Conservation (phyloP, 2,797 vertebrate species). For the Parauchenoglanis ngamensis region DNA sequence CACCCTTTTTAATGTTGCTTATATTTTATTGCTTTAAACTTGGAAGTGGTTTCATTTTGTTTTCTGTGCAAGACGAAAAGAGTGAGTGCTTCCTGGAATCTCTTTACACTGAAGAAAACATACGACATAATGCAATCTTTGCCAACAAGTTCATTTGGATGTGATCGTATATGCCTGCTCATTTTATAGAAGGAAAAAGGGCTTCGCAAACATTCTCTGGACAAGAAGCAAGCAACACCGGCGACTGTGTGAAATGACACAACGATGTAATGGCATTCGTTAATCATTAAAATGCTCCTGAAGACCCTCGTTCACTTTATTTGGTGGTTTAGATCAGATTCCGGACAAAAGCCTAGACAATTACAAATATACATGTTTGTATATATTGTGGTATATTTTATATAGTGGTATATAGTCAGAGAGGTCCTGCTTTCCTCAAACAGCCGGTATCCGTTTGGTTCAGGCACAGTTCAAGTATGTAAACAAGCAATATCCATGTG, state of each 20-base stretch:
- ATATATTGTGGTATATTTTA: too few relatives aligned
- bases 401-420: neutral
- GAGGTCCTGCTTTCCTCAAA: neutral
- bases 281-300: neutral
- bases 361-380: neutral
- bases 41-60: neutral
- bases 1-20: neutral
- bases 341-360: neutral
- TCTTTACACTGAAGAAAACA: neutral
- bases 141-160: neutral
- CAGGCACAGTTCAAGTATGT: neutral
- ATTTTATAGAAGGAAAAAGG: neutral
- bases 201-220: too few relatives aligned
- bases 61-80: neutral
- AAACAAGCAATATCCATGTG: neutral
- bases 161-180: neutral
- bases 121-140: neutral
- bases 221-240: neutral
- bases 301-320: neutral
- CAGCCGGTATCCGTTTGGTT: conserved; percentile 12
- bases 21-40: neutral
- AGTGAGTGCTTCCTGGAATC: neutral
- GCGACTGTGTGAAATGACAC: too few relatives aligned
- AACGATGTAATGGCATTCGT: neutral
- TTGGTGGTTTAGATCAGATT: too few relatives aligned